A percentile compares a stretch with the other conserved stretches of the same genome.
phyloP scores from a whole-genome alignment of 2,888 invertebrate species.

The Dimorphilus gyrociliatus region DNA sequence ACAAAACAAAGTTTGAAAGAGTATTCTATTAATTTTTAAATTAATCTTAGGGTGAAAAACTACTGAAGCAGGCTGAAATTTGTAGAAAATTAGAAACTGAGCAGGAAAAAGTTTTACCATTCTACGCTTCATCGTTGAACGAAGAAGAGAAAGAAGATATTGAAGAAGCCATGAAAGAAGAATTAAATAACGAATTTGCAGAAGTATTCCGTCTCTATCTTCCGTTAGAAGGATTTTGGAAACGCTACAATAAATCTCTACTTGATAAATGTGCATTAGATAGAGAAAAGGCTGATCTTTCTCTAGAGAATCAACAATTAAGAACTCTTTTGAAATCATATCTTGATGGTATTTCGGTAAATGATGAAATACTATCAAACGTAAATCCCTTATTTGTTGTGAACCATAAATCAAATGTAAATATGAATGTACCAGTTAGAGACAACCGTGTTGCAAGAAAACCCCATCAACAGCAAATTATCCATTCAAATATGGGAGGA shows the following conservation, averaged over 20 bases:
- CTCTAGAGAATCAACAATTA: conserved; percentile 46
- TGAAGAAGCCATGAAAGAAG: conserved; percentile 24
- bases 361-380: conserved; percentile 35
- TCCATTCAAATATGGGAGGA: no score
- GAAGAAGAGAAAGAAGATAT: conserved; percentile 33
- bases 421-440: conserved; percentile 28
- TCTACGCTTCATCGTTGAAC: conserved; percentile 34
- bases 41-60: conserved; percentile 24
- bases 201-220: conserved; percentile 35
- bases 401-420: conserved; percentile 34
- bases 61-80: conserved; percentile 34
- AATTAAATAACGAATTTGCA: conserved; percentile 26
- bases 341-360: conserved; percentile 38
- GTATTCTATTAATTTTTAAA: no score
- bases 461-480: no score
- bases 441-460: conserved; percentile 27
- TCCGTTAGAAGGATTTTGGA: conserved; percentile 52
- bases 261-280: conserved; percentile 43
- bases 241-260: conserved; percentile 44
- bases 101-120: conserved; percentile 38
- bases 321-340: conserved; percentile 37
- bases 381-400: conserved; percentile 37
- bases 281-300: conserved; percentile 33
- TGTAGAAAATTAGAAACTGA: conserved; percentile 37
- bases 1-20: no score